phyloP scores from a whole-genome alignment of 2,888 invertebrate genomes.

The Unio pictorum region DNA sequence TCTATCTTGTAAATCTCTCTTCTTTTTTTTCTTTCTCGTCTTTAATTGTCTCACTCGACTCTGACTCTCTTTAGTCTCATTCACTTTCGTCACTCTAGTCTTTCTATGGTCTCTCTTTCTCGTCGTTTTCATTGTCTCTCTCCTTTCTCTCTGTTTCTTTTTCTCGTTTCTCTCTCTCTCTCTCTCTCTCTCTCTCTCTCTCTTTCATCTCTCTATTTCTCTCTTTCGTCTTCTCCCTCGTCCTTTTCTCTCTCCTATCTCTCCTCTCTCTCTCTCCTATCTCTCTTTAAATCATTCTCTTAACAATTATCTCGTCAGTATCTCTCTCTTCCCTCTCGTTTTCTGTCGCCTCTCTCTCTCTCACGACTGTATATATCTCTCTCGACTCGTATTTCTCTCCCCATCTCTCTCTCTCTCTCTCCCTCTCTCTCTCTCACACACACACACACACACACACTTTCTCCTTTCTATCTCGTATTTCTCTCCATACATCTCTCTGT shows the following conservation, averaged over 20 bases:
- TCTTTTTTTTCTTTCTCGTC: too few relatives aligned
- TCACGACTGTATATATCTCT: background rate
- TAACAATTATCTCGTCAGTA: too few relatives aligned
- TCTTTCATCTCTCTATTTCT: conserved; percentile 4
- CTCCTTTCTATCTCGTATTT: background rate
- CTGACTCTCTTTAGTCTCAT: too few relatives aligned
- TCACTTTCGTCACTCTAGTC: conserved; percentile 2
- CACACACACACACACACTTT: too few relatives aligned
- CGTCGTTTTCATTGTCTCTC: conserved; percentile 1
- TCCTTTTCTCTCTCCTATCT: conserved; percentile 1
- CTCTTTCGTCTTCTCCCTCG: conserved; percentile 3
- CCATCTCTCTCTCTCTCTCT: conserved; percentile 3
- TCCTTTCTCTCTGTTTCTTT: conserved; percentile 5
- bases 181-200: conserved; percentile 6
- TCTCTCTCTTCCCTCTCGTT: conserved; percentile 5
- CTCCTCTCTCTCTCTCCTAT: conserved; percentile 2
- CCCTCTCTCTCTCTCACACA: conserved; percentile 5
- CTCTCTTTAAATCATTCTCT: conserved; percentile 7
- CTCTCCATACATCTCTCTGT: background rate
- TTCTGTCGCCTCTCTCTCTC: conserved; percentile 2
- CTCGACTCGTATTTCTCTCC: conserved; percentile 1
- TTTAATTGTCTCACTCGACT: too few relatives aligned
- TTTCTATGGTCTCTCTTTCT: conserved; percentile 7
- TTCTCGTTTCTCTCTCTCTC: conserved; percentile 7
- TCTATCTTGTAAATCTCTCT: too few relatives aligned